Percentiles rank a stretch among this genome's conserved stretches.
Conservation (phyloP, 2,888 invertebrate genomes). For the Linyphia triangularis region DNA sequence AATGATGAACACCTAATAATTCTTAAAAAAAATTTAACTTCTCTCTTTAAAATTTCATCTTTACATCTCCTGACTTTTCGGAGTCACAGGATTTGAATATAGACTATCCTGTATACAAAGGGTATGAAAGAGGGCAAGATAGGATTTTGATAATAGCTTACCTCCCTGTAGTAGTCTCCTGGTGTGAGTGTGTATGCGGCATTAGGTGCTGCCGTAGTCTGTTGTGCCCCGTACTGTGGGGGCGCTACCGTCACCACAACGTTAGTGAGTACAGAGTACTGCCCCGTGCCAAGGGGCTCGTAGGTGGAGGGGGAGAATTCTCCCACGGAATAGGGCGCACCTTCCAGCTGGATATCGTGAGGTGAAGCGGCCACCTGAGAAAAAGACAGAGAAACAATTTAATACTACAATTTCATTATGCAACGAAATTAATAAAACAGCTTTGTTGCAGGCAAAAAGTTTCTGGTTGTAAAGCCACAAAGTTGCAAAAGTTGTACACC, state of each 20-base stretch:
- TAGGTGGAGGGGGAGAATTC: conserved; percentile 67
- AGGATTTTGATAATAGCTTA: conserved; percentile 17
- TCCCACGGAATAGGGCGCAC: conserved; percentile 50
- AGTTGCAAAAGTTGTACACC: too few relatives aligned
- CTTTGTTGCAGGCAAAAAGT: too few relatives aligned
- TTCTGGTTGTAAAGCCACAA: too few relatives aligned
- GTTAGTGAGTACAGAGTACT: conserved; percentile 74
- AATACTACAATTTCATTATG: too few relatives aligned
- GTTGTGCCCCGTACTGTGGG: conserved; percentile 60
- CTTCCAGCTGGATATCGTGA: conserved; percentile 56
- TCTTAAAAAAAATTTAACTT: too few relatives aligned
- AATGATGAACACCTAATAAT: too few relatives aligned
- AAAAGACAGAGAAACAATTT: too few relatives aligned
- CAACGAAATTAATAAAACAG: too few relatives aligned
- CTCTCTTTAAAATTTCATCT: neutral
- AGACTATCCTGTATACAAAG: too few relatives aligned
- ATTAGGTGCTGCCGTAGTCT: conserved; percentile 48
- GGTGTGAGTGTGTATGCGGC: conserved; percentile 59
- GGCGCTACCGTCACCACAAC: conserved; percentile 66
- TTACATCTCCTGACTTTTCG: neutral
- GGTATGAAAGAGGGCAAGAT: neutral
- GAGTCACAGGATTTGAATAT: too few relatives aligned
- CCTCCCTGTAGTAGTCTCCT: conserved; percentile 76
- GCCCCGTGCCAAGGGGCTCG: conserved; percentile 71
- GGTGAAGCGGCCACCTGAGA: conserved; percentile 32